Evolutionary conservation across 2,888 invertebrate genomes (phyloP).

Genomic region (Platerodrilus igneus): DNA sequence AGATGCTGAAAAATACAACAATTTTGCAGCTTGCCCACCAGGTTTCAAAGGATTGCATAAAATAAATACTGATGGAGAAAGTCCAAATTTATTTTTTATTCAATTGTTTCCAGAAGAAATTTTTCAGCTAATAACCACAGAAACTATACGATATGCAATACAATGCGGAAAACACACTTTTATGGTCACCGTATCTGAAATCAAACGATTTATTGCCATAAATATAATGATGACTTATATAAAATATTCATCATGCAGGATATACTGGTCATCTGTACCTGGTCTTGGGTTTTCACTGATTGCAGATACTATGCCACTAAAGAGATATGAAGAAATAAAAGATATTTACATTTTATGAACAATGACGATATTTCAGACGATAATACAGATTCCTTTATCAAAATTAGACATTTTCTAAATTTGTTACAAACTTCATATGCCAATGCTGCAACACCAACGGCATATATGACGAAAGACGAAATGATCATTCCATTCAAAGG

Average conservation of each 20-base stretch:
- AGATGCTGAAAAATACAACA: too few species aligned
- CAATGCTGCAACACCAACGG: conserved; percentile 14
- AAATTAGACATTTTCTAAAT: conserved; percentile 17
- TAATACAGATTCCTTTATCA: conserved; percentile 22
- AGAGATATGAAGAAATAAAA: conserved; percentile 22
- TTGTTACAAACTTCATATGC: too few species aligned
- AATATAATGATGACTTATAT: conserved; percentile 24
- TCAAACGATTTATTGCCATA: conserved; percentile 19
- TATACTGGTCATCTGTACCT: conserved; percentile 18
- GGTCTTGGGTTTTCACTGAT: conserved; percentile 17
- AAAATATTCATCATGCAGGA: conserved; percentile 14
- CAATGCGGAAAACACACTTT: conserved; percentile 12
- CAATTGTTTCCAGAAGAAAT: conserved; percentile 18
- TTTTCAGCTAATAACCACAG: conserved; percentile 13
- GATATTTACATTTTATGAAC: conserved; percentile 20
- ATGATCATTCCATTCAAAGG: conserved; percentile 28
- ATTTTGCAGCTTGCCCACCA: too few species aligned
- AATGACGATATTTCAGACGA: conserved; percentile 16
- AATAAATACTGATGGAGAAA: conserved; percentile 7
- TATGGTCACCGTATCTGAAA: conserved; percentile 6
- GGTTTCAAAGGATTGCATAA: too few species aligned
- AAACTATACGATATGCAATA: conserved; percentile 18
- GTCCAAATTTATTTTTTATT: conserved; percentile 15
- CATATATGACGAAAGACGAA: conserved; percentile 24
- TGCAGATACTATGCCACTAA: conserved; percentile 20